Conservation (phyloP, 30 jellyfish, hydroid and myxozoan species). For the Cassiopea xamachana region DNA sequence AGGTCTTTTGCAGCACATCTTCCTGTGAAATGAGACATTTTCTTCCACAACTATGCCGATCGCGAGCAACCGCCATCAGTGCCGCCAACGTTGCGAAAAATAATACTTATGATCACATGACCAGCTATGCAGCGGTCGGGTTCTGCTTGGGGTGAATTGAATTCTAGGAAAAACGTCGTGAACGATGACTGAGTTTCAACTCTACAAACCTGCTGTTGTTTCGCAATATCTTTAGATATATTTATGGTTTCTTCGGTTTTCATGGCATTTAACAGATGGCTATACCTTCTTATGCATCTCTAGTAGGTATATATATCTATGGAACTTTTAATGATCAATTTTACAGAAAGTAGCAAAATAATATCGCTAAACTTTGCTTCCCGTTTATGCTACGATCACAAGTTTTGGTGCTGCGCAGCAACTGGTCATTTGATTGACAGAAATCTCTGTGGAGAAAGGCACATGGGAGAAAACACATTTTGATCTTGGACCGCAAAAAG, state of each 20-base stretch:
- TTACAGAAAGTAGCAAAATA: no score
- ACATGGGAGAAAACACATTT: slow-evolving; percentile 38
- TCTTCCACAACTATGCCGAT: not conserved
- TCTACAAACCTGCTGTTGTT: no score
- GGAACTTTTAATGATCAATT: no score
- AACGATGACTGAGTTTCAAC: not conserved
- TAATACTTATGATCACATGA: not conserved
- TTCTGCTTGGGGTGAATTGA: slow-evolving; percentile 31
- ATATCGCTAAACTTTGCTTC: slow-evolving; percentile 9
- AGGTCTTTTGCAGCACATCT: not conserved
- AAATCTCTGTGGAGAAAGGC: slow-evolving; percentile 12
- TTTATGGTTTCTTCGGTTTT: no score
- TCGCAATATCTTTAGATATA: no score
- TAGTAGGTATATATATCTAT: no score
- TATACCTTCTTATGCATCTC: no score
- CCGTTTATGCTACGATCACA: slow-evolving; percentile 43
- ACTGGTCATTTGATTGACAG: slow-evolving; percentile 64
- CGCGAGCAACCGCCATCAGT: not conserved
- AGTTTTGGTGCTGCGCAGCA: slow-evolving; percentile 67
- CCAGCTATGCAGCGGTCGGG: slow-evolving; percentile 26
- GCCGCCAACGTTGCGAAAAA: not conserved
- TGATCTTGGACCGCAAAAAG: not conserved
- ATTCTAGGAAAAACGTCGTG: slow-evolving; percentile 31
- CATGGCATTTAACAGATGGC: no score
- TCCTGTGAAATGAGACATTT: not conserved